A percentile compares a stretch with the other conserved stretches of the same genome.
Conservation (phyloP, 2,797 vertebrate genomes). For the Philypnodon macrostomus region DNA sequence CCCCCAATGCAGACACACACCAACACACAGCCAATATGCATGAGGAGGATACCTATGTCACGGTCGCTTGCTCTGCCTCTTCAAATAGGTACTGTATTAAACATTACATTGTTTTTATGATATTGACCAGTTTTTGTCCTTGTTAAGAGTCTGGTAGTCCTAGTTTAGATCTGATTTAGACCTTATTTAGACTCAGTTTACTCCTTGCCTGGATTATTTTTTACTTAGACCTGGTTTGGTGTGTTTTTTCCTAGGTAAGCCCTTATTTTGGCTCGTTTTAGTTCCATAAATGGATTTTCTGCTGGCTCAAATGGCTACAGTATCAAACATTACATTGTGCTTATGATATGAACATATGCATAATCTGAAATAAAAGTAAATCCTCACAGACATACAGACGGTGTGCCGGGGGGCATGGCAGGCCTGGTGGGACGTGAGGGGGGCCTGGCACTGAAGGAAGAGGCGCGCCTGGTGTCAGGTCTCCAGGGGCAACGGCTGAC, state of each 20-base stretch:
- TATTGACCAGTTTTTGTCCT: too few species aligned
- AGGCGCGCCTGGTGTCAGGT: slow-evolving; percentile 52
- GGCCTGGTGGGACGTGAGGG: slow-evolving; percentile 51
- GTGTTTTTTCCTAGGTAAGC: too few species aligned
- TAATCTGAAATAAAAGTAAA: slow-evolving; percentile 41
- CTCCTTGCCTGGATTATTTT: too few species aligned
- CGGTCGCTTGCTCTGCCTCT: background rate
- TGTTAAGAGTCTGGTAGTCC: too few species aligned
- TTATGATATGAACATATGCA: slow-evolving; percentile 50
- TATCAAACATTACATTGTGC: slow-evolving; percentile 11
- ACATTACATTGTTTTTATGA: background rate
- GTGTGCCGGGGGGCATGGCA: slow-evolving; percentile 55
- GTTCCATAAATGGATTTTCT: too few species aligned
- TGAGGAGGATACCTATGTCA: slow-evolving; percentile 11
- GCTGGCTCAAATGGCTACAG: too few species aligned
- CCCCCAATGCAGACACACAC: slow-evolving; percentile 26
- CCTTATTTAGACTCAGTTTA: too few species aligned
- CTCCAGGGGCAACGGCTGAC: slow-evolving; percentile 44
- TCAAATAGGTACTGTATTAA: too few species aligned
- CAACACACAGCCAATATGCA: background rate
- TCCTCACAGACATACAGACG: slow-evolving; percentile 47
- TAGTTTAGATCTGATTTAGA: too few species aligned
- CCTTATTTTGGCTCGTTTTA: too few species aligned
- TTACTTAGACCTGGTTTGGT: too few species aligned
- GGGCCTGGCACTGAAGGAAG: slow-evolving; percentile 56